Evolutionary conservation across 2,797 vertebrate genomes (phyloP).

Genomic region (Platalea minor): DNA sequence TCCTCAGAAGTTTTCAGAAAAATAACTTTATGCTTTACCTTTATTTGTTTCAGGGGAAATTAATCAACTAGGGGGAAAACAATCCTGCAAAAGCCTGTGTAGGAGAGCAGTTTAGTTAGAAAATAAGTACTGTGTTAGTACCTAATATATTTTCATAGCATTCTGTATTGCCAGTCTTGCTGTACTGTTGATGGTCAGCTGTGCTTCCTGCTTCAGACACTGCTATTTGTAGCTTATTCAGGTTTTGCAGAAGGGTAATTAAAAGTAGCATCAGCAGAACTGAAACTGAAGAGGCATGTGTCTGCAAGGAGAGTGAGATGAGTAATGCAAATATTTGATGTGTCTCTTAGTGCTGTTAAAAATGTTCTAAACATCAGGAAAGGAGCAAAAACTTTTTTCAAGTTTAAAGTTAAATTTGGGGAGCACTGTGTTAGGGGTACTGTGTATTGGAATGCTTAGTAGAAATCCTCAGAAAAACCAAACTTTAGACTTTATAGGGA

Average conservation of each 20-base stretch:
- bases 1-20: neutral
- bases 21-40: neutral
- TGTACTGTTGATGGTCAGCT: neutral
- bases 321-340: conserved; percentile 6
- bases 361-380: neutral
- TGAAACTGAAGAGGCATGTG: conserved; percentile 23
- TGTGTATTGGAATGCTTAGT: neutral
- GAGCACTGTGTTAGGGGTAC: neutral
- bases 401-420: neutral
- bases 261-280: conserved; percentile 42
- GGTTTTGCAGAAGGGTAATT: neutral
- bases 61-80: neutral
- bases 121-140: neutral
- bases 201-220: neutral
- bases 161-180: neutral
- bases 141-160: neutral
- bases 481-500: neutral
- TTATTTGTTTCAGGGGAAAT: neutral
- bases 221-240: neutral
- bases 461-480: neutral
- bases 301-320: neutral
- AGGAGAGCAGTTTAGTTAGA: neutral
- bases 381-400: neutral
- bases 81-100: neutral
- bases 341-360: neutral